Evolutionary conservation across 2,797 vertebrate species (phyloP).

Genomic region (Botia almorhae): DNA sequence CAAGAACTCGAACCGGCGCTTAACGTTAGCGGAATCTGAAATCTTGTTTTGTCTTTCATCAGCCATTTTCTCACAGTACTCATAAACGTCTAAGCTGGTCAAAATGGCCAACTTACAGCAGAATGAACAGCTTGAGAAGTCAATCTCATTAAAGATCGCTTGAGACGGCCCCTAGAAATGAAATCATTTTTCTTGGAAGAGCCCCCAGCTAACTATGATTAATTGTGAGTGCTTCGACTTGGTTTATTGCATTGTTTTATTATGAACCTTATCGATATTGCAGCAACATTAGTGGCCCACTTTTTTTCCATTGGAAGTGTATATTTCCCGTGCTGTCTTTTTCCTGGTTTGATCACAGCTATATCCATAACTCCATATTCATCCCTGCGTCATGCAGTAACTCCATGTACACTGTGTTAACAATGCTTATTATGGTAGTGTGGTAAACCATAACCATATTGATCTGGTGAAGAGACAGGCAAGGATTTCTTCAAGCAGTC

Average conservation of each 20-base stretch:
- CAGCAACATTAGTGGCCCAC: conserved; percentile 46
- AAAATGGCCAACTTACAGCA: conserved; percentile 64
- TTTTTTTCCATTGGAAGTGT: conserved; percentile 37
- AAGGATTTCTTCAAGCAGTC: no score
- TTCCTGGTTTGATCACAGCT: conserved; percentile 34
- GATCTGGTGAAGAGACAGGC: no score
- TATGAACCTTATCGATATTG: conserved; percentile 65
- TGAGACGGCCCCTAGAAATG: conserved; percentile 70
- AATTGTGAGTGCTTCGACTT: conserved; percentile 73
- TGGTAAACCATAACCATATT: neutral
- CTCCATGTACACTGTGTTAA: neutral
- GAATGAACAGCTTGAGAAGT: conserved; percentile 58
- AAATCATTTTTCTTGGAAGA: conserved; percentile 72
- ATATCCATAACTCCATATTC: conserved; percentile 50
- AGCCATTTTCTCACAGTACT: conserved; percentile 44
- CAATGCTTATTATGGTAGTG: conserved; percentile 30
- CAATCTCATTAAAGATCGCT: conserved; percentile 73
- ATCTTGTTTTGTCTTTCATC: conserved; percentile 46
- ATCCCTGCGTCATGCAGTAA: conserved; percentile 37
- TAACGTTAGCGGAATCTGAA: conserved; percentile 27
- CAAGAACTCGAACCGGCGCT: conserved; percentile 35
- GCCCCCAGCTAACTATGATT: conserved; percentile 73
- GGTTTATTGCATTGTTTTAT: conserved; percentile 72
- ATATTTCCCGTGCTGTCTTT: neutral
- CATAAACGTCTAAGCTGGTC: conserved; percentile 45